Conservation (phyloP, 2,797 vertebrate species). For the Otolemur crassicaudatus region DNA sequence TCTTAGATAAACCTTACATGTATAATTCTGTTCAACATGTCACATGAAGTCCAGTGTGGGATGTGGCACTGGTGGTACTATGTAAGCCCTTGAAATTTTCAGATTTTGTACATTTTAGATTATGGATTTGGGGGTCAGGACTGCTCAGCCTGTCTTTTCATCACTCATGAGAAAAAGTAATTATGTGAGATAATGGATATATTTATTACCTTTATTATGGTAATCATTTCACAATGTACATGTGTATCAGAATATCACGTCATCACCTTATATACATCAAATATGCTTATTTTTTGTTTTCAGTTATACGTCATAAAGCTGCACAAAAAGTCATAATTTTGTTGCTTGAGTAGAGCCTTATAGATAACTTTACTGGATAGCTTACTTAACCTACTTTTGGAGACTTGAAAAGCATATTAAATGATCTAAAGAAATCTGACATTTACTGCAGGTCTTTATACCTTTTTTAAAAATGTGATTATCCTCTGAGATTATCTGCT, state of each 20-base stretch:
- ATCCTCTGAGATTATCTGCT: background rate
- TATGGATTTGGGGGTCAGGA: background rate
- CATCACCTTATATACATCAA: background rate
- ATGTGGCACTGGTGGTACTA: background rate
- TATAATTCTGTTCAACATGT: background rate
- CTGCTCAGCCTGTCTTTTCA: background rate
- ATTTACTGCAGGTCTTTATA: background rate
- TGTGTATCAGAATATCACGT: background rate
- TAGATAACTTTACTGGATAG: background rate
- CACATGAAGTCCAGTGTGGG: background rate
- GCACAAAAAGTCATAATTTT: background rate
- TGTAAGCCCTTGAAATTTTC: background rate
- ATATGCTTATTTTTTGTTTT: slow-evolving; percentile 8
- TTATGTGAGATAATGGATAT: background rate
- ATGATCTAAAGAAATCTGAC: background rate
- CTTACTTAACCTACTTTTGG: background rate
- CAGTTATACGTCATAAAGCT: background rate
- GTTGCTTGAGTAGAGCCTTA: background rate
- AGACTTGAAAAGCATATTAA: background rate
- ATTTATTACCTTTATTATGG: background rate
- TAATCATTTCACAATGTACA: background rate
- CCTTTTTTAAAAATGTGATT: background rate
- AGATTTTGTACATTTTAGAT: background rate
- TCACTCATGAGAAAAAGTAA: background rate
- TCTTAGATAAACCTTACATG: background rate